Base-by-base conservation (phyloP, 2,797 vertebrate genomes). In the Sphenodon punctatus region DNA sequence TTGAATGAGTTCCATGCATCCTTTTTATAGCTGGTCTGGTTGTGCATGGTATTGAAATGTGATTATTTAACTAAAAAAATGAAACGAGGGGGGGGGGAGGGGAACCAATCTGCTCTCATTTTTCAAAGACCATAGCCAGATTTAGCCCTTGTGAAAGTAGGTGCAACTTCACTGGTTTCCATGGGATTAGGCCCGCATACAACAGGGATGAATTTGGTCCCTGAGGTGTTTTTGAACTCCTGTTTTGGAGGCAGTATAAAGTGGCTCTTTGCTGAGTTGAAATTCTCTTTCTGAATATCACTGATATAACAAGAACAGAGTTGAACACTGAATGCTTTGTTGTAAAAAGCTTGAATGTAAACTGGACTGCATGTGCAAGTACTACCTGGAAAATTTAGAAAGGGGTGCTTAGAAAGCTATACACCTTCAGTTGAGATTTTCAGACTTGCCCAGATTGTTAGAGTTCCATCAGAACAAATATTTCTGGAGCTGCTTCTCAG, bases 231-330 rank as follows among this genome's bases (percentile, higher is more conserved):
- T 88, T 85, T 79, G 73, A 92, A 81, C 49, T 79, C 80, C 23
- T 59, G 59, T 81, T 43, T 81, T 49, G 84, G 71, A 56, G 63
- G 25, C 83, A 25, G 71, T 67, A 39, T 78, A 36, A 75, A 80
- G 76, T 61, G 73, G 56, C 20, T 56, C 53, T 32, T 56, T 19
- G 10, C 32, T 53, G 30, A 19, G 10, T 56, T 32, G 65, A 59
- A 85, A 87, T n/a, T 68, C 27, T 23, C 48, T 51, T 36, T 16
- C 53, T 56, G 17, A 30, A 56, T 34, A 56, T 56, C 55, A 46
- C 71, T 83, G 88, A n/a, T n/a, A 51, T 89, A 79, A 80, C 58
- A 74, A 60, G 42, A 86, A 67, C 25, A 63, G 53, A 81, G 45
- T 0, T 43, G 43, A 74, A 8, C 43, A 66, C 70, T 81, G 65